Conservation (phyloP, 2,888 invertebrate species). For the Brassicogethes aeneus region DNA sequence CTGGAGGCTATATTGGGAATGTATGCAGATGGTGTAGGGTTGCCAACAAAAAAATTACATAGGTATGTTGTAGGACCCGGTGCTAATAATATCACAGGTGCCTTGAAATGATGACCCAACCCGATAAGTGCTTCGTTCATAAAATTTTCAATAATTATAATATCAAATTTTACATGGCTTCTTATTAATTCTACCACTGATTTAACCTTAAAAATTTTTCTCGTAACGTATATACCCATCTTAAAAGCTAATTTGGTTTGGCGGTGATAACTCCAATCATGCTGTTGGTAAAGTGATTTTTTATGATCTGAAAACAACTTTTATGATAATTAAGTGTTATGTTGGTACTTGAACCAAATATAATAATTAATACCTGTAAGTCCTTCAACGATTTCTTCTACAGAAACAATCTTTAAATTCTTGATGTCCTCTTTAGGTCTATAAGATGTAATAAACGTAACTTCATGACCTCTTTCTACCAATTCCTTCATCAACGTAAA, state of each 20-base stretch:
- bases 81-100: not conserved
- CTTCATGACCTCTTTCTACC: conserved; percentile 35
- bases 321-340: not conserved
- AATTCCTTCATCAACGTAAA: conserved; percentile 23
- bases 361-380: too few relatives aligned
- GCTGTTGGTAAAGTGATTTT: conserved; percentile 8
- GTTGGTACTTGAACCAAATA: too few relatives aligned
- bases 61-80: not conserved
- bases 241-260: not conserved
- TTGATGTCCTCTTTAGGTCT: conserved; percentile 34
- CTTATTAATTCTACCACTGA: conserved; percentile 23
- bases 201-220: conserved; percentile 26
- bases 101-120: not conserved
- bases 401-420: conserved; percentile 33
- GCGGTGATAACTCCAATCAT: not conserved
- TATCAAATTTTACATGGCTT: conserved; percentile 24
- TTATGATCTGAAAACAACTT: conserved; percentile 11
- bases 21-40: not conserved
- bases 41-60: not conserved
- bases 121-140: conserved; percentile 21
- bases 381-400: conserved; percentile 8
- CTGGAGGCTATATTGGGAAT: not conserved
- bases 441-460: too few relatives aligned
- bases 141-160: conserved; percentile 28
- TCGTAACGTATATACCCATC: conserved; percentile 17